Conservation (phyloP, 2,888 invertebrate genomes). For the Polymixis flavicincta region DNA sequence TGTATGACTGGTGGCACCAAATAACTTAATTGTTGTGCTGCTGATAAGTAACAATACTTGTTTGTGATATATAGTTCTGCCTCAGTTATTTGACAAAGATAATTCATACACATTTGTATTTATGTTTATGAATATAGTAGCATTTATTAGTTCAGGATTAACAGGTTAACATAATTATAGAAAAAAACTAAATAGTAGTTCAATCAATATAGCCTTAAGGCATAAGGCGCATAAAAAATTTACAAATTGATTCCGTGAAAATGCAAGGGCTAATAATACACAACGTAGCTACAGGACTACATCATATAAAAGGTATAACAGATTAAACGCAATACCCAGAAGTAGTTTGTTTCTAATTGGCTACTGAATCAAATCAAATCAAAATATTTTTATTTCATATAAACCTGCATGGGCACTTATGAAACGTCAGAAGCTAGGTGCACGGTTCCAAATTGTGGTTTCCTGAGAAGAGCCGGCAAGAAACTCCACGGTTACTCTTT, state of each 20-base stretch:
- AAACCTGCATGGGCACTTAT: no score
- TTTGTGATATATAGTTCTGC: slow-evolving; percentile 2
- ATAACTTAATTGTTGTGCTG: slow-evolving; percentile 21
- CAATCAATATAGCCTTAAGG: not conserved
- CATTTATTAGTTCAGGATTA: not conserved
- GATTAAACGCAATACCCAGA: no score
- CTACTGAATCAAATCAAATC: no score
- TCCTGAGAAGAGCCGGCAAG: no score
- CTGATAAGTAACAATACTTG: slow-evolving; percentile 31
- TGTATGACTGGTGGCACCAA: slow-evolving; percentile 24
- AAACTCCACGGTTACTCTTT: no score
- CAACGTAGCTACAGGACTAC: no score
- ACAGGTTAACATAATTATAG: not conserved
- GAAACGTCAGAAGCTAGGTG: no score
- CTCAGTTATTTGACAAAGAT: slow-evolving; percentile 32
- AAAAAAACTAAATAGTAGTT: not conserved
- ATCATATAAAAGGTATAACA: no score
- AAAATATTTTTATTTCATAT: no score
- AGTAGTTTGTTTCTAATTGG: no score
- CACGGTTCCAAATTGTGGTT: no score
- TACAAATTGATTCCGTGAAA: not conserved
- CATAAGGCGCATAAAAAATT: not conserved
- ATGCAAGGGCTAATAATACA: not conserved
- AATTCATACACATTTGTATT: not conserved
- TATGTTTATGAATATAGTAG: not conserved